Evolutionary conservation across 2,797 vertebrate species (phyloP).

Genomic region (Micrastur ruficollis): DNA sequence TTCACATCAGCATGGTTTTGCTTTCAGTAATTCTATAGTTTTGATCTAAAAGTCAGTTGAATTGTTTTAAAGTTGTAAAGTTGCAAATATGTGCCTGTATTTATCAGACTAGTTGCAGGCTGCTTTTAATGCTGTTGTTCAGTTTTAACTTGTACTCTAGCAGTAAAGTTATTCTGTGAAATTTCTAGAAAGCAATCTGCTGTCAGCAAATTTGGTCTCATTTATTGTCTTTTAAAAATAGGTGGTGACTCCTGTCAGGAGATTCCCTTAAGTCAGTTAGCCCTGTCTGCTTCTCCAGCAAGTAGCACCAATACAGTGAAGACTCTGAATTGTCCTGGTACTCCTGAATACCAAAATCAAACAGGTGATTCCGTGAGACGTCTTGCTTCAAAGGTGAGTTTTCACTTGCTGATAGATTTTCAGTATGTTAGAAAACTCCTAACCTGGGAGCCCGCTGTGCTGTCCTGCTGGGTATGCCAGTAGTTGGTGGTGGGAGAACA

Average conservation of each 20-base stretch:
- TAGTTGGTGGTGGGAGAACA: background rate
- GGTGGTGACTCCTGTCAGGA: conserved; percentile 82
- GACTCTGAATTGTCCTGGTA: conserved; percentile 69
- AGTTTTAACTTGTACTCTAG: background rate
- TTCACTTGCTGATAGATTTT: background rate
- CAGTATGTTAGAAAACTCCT: background rate
- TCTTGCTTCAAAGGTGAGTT: conserved; percentile 89
- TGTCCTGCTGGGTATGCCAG: background rate
- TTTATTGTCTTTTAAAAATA: conserved; percentile 52
- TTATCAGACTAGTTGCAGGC: background rate
- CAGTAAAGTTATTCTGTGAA: background rate
- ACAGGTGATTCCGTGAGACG: conserved; percentile 85
- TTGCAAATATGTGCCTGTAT: background rate
- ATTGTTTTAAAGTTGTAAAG: background rate
- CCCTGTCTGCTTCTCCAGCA: conserved; percentile 76
- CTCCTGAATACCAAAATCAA: conserved; percentile 80
- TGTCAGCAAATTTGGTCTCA: background rate
- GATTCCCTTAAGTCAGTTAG: conserved; percentile 85
- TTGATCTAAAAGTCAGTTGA: background rate
- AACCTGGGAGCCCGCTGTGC: background rate
- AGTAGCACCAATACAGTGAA: conserved; percentile 74
- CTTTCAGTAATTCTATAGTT: background rate
- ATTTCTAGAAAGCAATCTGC: background rate
- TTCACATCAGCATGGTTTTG: background rate
- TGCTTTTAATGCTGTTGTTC: background rate